Percentiles rank a stretch among this genome's conserved stretches.
These are phyloP conservation scores for Philopotamus ludificatus DNA, from an alignment of 1,140 invertebrate species.

Conservation along the genomic window DNA sequence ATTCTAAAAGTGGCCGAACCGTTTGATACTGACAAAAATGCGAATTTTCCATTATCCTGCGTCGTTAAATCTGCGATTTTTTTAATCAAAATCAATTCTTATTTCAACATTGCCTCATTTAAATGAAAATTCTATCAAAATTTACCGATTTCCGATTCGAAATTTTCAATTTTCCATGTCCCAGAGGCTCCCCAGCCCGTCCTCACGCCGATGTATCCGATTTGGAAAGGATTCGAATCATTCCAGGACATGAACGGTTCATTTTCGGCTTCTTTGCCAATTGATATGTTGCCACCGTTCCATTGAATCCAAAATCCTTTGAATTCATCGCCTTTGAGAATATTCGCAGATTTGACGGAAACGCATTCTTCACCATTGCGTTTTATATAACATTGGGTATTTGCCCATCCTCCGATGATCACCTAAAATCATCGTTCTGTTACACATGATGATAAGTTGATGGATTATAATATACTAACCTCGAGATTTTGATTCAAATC, in stretches of 20 bases:
- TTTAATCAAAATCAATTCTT: no score
- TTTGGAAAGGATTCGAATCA: slow-evolving; percentile 67
- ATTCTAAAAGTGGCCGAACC: no score
- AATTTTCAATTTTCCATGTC: slow-evolving; percentile 82
- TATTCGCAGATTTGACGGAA: slow-evolving; percentile 67
- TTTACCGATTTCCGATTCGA: no score
- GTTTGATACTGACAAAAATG: no score
- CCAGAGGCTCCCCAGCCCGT: slow-evolving; percentile 83
- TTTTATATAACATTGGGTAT: slow-evolving; percentile 79
- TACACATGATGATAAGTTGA: background rate
- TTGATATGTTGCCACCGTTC: slow-evolving; percentile 65
- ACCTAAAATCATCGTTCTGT: slow-evolving; percentile 50
- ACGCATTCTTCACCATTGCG: slow-evolving; percentile 73
- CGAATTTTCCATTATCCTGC: no score
- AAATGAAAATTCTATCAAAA: no score
- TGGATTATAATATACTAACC: slow-evolving; percentile 47
- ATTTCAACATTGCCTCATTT: no score
- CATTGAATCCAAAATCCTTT: slow-evolving; percentile 83
- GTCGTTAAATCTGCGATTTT: no score
- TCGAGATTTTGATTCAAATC: slow-evolving; percentile 75
- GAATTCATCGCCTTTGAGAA: slow-evolving; percentile 68
- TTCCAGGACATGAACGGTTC: slow-evolving; percentile 69
- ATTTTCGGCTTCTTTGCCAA: slow-evolving; percentile 68
- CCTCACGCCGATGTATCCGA: slow-evolving; percentile 74
- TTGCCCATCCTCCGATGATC: slow-evolving; percentile 82